Evolutionary conservation across 2,888 invertebrate species (phyloP), one percentile per base, ranked within the genome.

Genomic region (Trissonchulus latispiculum): DNA sequence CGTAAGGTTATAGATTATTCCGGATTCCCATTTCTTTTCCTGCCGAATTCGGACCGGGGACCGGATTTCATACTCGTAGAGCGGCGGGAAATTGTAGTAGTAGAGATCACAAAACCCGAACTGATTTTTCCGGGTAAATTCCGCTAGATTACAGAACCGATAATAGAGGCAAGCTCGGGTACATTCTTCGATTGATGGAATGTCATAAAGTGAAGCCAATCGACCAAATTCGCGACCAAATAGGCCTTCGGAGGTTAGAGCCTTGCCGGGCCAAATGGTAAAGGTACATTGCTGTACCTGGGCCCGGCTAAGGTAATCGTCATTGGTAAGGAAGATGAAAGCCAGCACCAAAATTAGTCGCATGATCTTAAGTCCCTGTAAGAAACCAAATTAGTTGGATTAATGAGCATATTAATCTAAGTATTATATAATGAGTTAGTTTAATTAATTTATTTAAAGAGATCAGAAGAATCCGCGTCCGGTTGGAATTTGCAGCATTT

Each of bases 51-150:
- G 31, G 8, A 64, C 35, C 31, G 66, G 66, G 32, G 66, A 64
- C 28, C 28, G 8, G 35, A 64, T 33, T 64, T 64, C 66, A 28
- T 64, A 64, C 35, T 33, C 32, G n/a, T 64, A 64, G 18, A 64
- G 35, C n/a, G 66, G 66, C 35, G 66, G 66, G n/a, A 64, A 64
- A n/a, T 64, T 64, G 35, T 64, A 64, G n/a, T 64, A 64, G 35
- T 64, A 64, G 8, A 64, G 28, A 18, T 29, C 35, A 33, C 66
- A 64, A 33, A 32, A 64, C 28, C 66, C 66, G 66, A 33, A 29
- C 32, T 8, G 28, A 64, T 64, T 8, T 64, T 29, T 64, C 32
- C 28, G 8, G 8, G 18, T 28, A 64, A 15, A 28, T 64, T 64
- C 32, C 8, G 66, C 66, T 15, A 64, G 8, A n/a, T 64, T 32